Base-by-base conservation (phyloP, 2,888 invertebrate genomes). In the Leptogaster cylindrica region DNA sequence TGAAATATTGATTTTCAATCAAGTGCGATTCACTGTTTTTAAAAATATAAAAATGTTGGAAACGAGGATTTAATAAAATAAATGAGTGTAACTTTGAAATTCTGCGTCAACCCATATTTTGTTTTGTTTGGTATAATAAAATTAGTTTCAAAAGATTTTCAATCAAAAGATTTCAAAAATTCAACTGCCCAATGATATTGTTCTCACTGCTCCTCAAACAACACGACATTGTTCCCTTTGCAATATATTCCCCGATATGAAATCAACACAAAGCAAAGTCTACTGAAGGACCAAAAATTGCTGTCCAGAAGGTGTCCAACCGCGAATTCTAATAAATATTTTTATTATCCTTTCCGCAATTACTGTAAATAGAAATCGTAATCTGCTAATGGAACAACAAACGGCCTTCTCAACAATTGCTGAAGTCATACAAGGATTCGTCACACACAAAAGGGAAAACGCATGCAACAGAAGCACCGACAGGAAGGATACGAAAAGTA, bases 291-390 rank as follows among this genome's bases (percentile, higher is more conserved):
- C n/a, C n/a, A n/a, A n/a, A n/a, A 20, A 20, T 25, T 58, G 12
- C 14, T 58, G 58, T 58, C 46, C 61, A 46, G 33, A 41, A 69
- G 65, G 69, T 69, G 69, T 67, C 69, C 69, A 69, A 69, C 69
- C 69, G 69, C 69, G 69, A 69, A 67, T 50, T 67, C 65, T 67
- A 69, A 69, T 69, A 65, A 69, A 69, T 65, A 69, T 67, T 67
- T 69, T 65, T 55, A 67, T 69, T 69, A 65, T 69, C 58, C 67
- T 25, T 55, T 67, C 64, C 65, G 33, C 66, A 69, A 67, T 69
- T 52, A 63, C 44, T 18, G 64, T 64, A 69, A 69, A 69, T 64
- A 69, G 63, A 28, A 55, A 52, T 46, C 63, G 33, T 69, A 66
- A 69, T 69, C 67, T 64, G 67, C 69, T 69, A 69, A 69, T 69